A percentile compares a stretch with the other conserved stretches of the same genome.
These are phyloP conservation scores for Propithecus perrieri DNA, from an alignment of 2,797 vertebrate genomes.

Conservation along the genomic window DNA sequence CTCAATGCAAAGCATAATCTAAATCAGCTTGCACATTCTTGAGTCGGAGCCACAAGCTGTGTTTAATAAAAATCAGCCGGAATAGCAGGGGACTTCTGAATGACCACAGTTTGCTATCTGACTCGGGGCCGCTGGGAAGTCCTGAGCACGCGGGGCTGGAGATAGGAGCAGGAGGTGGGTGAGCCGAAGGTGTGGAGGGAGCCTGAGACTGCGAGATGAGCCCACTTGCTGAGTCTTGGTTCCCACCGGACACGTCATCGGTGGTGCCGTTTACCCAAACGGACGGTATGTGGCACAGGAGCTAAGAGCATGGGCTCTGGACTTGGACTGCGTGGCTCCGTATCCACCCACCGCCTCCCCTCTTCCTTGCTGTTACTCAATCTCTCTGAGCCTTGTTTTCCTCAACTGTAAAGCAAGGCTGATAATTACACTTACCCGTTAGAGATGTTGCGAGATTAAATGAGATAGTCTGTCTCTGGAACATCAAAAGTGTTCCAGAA, in stretches of 20 bases:
- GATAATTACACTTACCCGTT: not conserved
- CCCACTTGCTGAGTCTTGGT: not conserved
- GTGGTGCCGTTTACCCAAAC: not conserved
- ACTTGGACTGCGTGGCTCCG: not conserved
- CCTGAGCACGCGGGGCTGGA: not conserved
- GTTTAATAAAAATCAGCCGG: constrained; percentile 78
- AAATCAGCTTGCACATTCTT: constrained; percentile 68
- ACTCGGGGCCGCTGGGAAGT: constrained; percentile 25
- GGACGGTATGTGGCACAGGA: rapidly evolving
- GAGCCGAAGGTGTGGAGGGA: not conserved
- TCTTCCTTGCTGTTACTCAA: not conserved
- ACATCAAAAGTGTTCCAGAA: not conserved
- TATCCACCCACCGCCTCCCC: not conserved
- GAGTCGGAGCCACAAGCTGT: constrained; percentile 67
- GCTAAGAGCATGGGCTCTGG: not conserved
- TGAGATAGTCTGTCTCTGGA: not conserved
- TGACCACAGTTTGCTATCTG: constrained; percentile 68
- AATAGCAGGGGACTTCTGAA: constrained; percentile 72
- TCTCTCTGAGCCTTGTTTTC: not conserved
- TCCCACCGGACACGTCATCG: not conserved
- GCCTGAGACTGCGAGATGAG: not conserved
- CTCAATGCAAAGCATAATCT: constrained; percentile 67
- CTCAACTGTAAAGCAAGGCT: not conserved
- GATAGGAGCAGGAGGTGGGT: not conserved
- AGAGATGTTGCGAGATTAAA: not conserved